Conservation (phyloP, 1,140 invertebrate species). For the Oryctes rhinoceros region DNA sequence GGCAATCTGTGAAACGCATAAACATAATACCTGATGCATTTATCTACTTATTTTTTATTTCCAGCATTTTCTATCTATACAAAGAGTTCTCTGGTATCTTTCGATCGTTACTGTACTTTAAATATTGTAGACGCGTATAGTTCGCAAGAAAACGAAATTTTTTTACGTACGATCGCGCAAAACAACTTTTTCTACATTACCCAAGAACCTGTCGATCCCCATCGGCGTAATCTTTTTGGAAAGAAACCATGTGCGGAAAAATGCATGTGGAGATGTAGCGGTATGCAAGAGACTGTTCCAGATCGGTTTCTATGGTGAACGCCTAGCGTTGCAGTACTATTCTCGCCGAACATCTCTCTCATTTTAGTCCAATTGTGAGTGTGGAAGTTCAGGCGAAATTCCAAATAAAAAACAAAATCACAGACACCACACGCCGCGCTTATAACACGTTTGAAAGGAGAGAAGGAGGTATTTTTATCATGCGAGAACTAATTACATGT, state of each 20-base stretch:
- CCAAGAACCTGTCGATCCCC: constrained; percentile 77
- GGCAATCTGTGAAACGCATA: too few species aligned
- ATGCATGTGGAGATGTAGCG: constrained; percentile 61
- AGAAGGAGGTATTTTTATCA: too few species aligned
- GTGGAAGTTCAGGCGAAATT: not conserved
- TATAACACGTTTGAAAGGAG: too few species aligned
- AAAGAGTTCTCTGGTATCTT: too few species aligned
- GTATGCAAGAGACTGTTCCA: constrained; percentile 62
- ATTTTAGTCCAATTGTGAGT: constrained; percentile 44
- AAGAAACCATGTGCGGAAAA: constrained; percentile 63
- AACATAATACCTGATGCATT: too few species aligned
- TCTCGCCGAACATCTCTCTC: constrained; percentile 44
- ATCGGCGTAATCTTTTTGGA: constrained; percentile 70
- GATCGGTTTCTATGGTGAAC: constrained; percentile 56
- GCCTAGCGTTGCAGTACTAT: constrained; percentile 43
- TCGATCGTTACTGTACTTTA: too few species aligned
- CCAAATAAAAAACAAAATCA: not conserved
- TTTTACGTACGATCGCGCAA: not conserved
- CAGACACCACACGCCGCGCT: not conserved
- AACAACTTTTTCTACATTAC: constrained; percentile 58
- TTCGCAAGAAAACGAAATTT: not conserved
- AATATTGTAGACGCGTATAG: too few species aligned
- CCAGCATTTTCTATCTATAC: too few species aligned
- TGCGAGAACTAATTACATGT: not conserved
- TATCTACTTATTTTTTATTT: too few species aligned